Conservation (phyloP, 2,797 vertebrate genomes). For the Nyctalus aviator region DNA sequence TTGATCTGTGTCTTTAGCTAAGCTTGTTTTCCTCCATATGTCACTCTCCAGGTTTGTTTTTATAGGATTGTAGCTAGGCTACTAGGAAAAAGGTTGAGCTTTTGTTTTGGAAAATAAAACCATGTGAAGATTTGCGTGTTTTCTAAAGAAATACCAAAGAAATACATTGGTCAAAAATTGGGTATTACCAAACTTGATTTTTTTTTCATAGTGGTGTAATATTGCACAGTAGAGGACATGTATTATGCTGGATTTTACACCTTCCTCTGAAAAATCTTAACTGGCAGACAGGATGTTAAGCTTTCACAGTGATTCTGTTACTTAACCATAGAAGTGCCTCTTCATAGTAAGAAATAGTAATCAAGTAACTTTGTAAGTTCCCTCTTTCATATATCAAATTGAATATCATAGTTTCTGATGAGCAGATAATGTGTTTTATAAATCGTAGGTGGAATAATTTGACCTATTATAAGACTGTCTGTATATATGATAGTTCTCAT, state of each 20-base stretch:
- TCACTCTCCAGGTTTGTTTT: slow-evolving; percentile 77
- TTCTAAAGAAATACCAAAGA: slow-evolving; percentile 77
- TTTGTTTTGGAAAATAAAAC: slow-evolving; percentile 84
- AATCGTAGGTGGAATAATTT: slow-evolving; percentile 59
- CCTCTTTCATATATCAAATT: slow-evolving; percentile 52
- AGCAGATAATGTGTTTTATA: slow-evolving; percentile 57
- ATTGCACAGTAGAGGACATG: slow-evolving; percentile 50
- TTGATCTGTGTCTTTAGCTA: slow-evolving; percentile 71
- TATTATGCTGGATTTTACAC: slow-evolving; percentile 68
- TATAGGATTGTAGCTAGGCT: slow-evolving; percentile 78
- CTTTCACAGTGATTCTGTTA: slow-evolving; percentile 67
- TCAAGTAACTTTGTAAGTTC: slow-evolving; percentile 71
- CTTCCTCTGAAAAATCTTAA: slow-evolving; percentile 77
- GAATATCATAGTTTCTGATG: slow-evolving; percentile 67
- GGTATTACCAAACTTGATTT: slow-evolving; percentile 68
- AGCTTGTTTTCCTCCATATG: slow-evolving; percentile 77
- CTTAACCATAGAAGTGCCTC: slow-evolving; percentile 56
- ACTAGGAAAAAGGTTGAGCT: slow-evolving; percentile 80
- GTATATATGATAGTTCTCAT: slow-evolving; percentile 37
- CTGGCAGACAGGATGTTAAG: slow-evolving; percentile 66
- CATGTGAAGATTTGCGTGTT: slow-evolving; percentile 81
- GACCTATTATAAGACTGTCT: slow-evolving; percentile 51
- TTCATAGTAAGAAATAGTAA: slow-evolving; percentile 72
- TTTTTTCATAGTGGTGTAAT: neutral
- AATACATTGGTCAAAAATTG: slow-evolving; percentile 75